Percentiles rank a stretch among this genome's conserved stretches.
phyloP scores from a whole-genome alignment of 2,113 vertebrate genomes.

The Scomber scombrus region DNA sequence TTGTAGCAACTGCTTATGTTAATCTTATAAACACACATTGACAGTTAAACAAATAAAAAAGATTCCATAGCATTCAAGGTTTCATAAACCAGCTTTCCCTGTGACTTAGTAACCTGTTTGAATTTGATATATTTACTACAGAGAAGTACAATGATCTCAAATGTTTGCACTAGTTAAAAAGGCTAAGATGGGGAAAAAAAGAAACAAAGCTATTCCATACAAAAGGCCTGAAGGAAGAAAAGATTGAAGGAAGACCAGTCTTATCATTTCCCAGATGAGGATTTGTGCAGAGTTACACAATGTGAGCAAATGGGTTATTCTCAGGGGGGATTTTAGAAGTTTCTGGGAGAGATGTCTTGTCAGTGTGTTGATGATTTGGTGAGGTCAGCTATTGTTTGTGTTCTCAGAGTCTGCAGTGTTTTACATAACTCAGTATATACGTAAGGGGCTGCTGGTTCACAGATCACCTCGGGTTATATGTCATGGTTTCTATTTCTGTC shows the following conservation, averaged over 20 bases:
- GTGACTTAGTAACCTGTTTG: background rate
- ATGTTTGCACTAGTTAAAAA: background rate
- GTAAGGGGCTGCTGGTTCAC: background rate
- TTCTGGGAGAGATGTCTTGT: constrained; percentile 17
- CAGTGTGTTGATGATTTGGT: constrained; percentile 9
- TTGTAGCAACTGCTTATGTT: background rate
- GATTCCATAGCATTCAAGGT: no score
- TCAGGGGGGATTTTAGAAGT: constrained; percentile 3
- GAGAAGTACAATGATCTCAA: background rate
- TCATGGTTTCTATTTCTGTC: constrained; percentile 17
- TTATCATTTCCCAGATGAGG: constrained; percentile 21
- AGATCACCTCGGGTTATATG: constrained; percentile 2
- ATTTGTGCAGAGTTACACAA: background rate
- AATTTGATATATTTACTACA: background rate
- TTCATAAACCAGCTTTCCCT: background rate
- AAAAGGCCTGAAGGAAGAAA: constrained; percentile 36
- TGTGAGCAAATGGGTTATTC: constrained; percentile 9
- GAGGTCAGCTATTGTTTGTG: constrained; percentile 17
- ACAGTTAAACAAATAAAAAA: background rate
- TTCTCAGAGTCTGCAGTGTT: background rate
- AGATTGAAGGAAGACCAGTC: constrained; percentile 19
- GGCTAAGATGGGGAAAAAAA: constrained; percentile 13
- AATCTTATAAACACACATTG: background rate
- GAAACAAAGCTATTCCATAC: constrained; percentile 31
- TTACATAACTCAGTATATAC: constrained; percentile 11